phyloP scores from a whole-genome alignment of 2,888 invertebrate species.

The Gymnosoma rotundatum region DNA sequence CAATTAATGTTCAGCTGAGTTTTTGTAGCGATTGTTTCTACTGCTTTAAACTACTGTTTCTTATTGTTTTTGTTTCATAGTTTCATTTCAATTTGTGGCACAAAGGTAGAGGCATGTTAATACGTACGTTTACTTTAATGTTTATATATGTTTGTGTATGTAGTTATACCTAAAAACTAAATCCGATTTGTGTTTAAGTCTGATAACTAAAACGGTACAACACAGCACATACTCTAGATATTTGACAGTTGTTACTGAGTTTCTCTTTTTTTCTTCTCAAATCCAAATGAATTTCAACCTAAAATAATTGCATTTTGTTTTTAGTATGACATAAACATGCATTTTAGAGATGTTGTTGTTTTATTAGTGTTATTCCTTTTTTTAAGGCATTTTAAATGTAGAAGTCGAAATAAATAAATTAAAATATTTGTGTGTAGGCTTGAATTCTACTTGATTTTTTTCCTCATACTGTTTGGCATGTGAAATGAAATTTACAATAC shows the following conservation, averaged over 20 bases:
- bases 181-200: constrained; percentile 65
- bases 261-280: constrained; percentile 16
- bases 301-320: constrained; percentile 69
- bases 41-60: constrained; percentile 38
- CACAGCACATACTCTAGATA: constrained; percentile 30
- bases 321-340: constrained; percentile 67
- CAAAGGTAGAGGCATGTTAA: constrained; percentile 17
- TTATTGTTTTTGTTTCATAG: constrained; percentile 11
- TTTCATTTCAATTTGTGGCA: constrained; percentile 50
- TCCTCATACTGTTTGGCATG: constrained; percentile 9
- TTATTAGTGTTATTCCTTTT: constrained; percentile 9
- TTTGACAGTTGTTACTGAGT: constrained; percentile 56
- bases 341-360: constrained; percentile 64
- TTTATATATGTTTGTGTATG: constrained; percentile 1
- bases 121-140: not conserved
- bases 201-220: constrained; percentile 24
- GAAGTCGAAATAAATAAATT: constrained; percentile 46
- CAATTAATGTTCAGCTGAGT: constrained; percentile 3
- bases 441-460: constrained; percentile 15
- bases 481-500: constrained; percentile 29
- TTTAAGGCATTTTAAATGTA: constrained; percentile 28
- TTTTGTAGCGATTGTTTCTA: constrained; percentile 11
- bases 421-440: constrained; percentile 60
- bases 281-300: constrained; percentile 55
- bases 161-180: constrained; percentile 51